A percentile compares a stretch with the other conserved stretches of the same genome.
These are phyloP conservation scores for Tenthredo mesomela DNA, from an alignment of 2,888 invertebrate genomes.

Conservation along the genomic window DNA sequence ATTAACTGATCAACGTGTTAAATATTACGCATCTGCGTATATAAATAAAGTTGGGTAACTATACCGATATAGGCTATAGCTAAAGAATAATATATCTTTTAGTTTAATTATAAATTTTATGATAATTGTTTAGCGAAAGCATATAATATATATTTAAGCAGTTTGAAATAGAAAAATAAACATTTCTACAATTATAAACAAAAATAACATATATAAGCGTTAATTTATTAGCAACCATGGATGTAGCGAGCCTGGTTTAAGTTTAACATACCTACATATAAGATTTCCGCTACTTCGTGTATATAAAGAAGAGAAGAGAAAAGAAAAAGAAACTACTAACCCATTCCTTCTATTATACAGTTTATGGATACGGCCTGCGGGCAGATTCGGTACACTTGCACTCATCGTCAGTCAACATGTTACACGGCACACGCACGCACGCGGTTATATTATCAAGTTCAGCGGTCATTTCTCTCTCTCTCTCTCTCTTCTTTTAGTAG, in stretches of 20 bases:
- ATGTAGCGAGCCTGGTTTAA: too few relatives aligned
- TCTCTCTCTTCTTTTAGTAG: too few relatives aligned
- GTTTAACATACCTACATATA: not conserved
- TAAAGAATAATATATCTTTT: too few relatives aligned
- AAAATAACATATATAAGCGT: not conserved
- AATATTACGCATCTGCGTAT: too few relatives aligned
- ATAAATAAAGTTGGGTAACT: too few relatives aligned
- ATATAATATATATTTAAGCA: too few relatives aligned
- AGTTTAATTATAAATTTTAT: too few relatives aligned
- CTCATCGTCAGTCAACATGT: not conserved
- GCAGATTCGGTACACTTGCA: not conserved
- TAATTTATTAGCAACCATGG: not conserved
- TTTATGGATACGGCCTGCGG: not conserved
- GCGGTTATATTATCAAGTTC: not conserved
- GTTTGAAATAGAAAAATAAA: not conserved
- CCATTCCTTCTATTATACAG: not conserved
- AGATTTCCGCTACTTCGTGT: not conserved
- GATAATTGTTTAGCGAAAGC: not conserved
- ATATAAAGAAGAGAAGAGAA: too few relatives aligned
- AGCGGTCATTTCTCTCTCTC: not conserved
- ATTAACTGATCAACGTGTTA: too few relatives aligned
- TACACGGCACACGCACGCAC: constrained; percentile 20
- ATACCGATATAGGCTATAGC: too few relatives aligned
- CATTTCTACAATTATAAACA: not conserved
- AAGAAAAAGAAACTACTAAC: not conserved